These are phyloP conservation scores for Nerophis ophidion DNA, from an alignment of 2,113 vertebrate species.

Conservation along the genomic window DNA sequence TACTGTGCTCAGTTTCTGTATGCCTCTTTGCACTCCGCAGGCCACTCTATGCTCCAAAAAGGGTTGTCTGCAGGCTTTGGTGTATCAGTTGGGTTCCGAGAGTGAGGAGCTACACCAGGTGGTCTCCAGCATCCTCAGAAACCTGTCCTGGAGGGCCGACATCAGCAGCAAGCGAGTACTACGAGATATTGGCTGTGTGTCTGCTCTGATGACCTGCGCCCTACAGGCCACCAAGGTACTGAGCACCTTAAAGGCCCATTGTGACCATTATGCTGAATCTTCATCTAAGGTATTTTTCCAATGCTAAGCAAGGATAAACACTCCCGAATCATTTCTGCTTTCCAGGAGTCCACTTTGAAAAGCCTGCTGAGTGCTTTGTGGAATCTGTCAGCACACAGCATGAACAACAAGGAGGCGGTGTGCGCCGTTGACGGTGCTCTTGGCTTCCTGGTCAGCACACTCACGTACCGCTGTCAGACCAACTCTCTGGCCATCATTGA, in stretches of 20 bases:
- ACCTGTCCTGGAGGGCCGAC: constrained; percentile 94
- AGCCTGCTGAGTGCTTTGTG: constrained; percentile 93
- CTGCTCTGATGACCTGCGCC: constrained; percentile 84
- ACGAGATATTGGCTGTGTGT: constrained; percentile 87
- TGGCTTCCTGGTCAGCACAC: constrained; percentile 91
- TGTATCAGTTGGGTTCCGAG: constrained; percentile 87
- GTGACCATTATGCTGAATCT: not conserved
- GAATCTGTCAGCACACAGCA: constrained; percentile 97
- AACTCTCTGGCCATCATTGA: constrained; percentile 96
- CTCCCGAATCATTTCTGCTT: not conserved
- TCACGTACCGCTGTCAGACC: constrained; percentile 94
- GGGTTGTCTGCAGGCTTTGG: constrained; percentile 90
- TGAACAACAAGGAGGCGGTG: constrained; percentile 91
- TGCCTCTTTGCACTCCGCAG: constrained; percentile 50
- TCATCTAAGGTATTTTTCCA: not conserved
- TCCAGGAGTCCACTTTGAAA: constrained; percentile 92
- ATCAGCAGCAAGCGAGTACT: constrained; percentile 93
- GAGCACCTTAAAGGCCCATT: not conserved
- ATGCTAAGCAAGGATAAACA: not conserved
- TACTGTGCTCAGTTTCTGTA: not conserved
- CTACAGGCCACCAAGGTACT: constrained; percentile 88
- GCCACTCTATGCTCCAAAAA: constrained; percentile 86
- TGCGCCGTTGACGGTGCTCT: constrained; percentile 86
- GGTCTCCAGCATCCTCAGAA: constrained; percentile 92
- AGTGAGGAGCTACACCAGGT: constrained; percentile 97